Evolutionary conservation across 2,888 invertebrate genomes (phyloP).

Genomic region (Bruchidius siliquastri): DNA sequence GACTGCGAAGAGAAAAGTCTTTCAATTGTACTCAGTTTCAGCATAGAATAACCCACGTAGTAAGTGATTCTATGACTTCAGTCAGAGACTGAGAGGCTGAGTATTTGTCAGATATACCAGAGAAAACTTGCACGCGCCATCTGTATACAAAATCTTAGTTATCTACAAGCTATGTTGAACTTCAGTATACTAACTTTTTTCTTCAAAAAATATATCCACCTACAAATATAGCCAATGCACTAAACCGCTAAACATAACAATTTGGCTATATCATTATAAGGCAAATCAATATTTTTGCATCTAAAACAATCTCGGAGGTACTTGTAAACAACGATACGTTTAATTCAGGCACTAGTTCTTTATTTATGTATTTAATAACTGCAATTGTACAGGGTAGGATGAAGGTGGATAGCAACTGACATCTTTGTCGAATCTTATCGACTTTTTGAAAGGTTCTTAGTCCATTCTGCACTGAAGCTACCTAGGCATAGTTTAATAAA

Average conservation of each 20-base stretch:
- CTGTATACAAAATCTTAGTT: not conserved
- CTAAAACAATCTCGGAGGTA: constrained; percentile 20
- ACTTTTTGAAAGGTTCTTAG: too few relatives aligned
- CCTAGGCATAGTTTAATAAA: too few relatives aligned
- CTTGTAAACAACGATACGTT: constrained; percentile 38
- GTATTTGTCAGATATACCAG: not conserved
- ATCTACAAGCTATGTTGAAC: not conserved
- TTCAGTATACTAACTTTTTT: not conserved
- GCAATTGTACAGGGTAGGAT: not conserved
- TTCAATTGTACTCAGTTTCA: not conserved
- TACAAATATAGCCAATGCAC: not conserved
- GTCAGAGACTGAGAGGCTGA: too few relatives aligned
- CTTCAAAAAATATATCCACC: not conserved
- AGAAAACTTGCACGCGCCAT: not conserved
- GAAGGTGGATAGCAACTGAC: not conserved
- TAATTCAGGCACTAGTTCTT: constrained; percentile 6
- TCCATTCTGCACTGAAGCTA: too few relatives aligned
- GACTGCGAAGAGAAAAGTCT: not conserved
- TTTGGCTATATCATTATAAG: not conserved
- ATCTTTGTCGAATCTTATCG: too few relatives aligned
- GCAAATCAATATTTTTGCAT: not conserved
- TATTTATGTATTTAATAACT: not conserved
- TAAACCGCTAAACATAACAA: not conserved
- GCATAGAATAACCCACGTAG: not conserved
- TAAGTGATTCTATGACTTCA: too few relatives aligned